phyloP scores from a whole-genome alignment of 2,113 vertebrate genomes.

The Microcebus griseorufus region DNA sequence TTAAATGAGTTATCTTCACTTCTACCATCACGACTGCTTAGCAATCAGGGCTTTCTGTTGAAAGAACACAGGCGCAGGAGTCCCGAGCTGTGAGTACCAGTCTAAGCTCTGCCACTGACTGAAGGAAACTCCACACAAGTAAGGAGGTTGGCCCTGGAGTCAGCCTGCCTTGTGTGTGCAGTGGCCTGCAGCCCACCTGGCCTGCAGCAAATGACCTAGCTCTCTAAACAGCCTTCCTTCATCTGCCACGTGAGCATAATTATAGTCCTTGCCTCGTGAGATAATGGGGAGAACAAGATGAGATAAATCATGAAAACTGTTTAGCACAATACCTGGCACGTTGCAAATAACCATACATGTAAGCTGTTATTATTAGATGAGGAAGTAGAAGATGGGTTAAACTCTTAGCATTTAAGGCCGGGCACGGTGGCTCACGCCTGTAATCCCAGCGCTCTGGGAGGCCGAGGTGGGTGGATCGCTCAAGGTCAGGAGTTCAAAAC shows the following conservation, averaged over 20 bases:
- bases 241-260: background rate
- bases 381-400: background rate
- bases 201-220: background rate
- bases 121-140: background rate
- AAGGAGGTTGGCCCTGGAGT: background rate
- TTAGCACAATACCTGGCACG: background rate
- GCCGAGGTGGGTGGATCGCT: no score
- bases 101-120: background rate
- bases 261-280: background rate
- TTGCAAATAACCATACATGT: background rate
- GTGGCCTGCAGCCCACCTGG: no score
- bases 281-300: background rate
- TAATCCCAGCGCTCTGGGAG: no score
- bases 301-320: background rate
- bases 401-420: background rate
- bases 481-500: no score
- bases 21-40: background rate
- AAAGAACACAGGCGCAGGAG: background rate
- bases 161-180: background rate
- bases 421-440: no score
- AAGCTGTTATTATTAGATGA: background rate
- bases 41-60: background rate
- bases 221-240: background rate
- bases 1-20: background rate
- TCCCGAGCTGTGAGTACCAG: background rate